A percentile compares a stretch with the other conserved stretches of the same genome.
phyloP scores from a whole-genome alignment of 2,113 vertebrate species.

The Uria lomvia region DNA sequence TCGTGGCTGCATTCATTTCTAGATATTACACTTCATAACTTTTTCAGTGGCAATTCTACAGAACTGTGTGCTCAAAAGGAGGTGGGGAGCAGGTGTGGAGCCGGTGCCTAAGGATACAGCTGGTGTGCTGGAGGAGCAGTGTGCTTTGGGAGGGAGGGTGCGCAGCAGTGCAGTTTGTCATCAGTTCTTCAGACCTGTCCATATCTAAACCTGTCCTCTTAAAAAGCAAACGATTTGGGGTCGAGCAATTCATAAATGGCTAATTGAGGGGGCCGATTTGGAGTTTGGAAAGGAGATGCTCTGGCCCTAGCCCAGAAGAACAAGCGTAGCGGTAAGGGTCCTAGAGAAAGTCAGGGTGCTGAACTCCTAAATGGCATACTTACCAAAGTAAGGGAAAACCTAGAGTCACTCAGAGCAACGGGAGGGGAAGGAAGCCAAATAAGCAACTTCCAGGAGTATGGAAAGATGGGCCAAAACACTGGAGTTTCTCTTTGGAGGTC shows the following conservation, averaged over 20 bases:
- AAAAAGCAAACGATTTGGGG: not conserved
- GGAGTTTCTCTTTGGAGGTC: not conserved
- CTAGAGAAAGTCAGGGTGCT: not conserved
- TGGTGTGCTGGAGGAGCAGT: not conserved
- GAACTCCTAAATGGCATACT: not conserved
- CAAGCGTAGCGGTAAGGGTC: not conserved
- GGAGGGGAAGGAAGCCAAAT: not conserved
- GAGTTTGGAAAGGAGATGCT: not conserved
- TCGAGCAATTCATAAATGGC: not conserved
- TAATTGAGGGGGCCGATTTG: not conserved
- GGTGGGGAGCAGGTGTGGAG: not conserved
- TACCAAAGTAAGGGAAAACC: not conserved
- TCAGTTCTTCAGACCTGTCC: not conserved
- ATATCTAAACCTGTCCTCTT: not conserved
- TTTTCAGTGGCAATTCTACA: not conserved
- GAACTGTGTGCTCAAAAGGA: not conserved
- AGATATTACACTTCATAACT: not conserved
- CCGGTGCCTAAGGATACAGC: not conserved
- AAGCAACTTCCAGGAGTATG: not conserved
- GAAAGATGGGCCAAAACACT: not conserved
- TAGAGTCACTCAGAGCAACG: not conserved
- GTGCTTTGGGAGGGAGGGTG: not conserved
- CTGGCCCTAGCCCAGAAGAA: not conserved
- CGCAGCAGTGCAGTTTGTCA: not conserved
- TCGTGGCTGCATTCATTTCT: not conserved